phyloP scores from a whole-genome alignment of 2,888 invertebrate genomes.

The Pristionchus maxplancki region DNA sequence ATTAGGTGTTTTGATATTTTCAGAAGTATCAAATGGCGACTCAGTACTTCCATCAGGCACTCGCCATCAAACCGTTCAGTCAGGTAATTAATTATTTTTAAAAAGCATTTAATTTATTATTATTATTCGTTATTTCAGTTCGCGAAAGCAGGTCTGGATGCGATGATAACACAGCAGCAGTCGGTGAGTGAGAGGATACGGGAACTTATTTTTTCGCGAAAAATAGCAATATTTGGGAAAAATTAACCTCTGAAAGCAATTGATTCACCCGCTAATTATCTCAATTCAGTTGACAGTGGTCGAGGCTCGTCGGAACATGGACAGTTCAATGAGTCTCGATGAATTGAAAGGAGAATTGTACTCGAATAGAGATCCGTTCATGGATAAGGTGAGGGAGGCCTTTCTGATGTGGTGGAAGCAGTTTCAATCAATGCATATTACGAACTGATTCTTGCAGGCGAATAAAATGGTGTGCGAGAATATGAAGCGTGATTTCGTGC shows the following conservation, averaged over 20 bases:
- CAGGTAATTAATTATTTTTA: slow-evolving; percentile 49
- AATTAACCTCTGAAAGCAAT: too few species aligned
- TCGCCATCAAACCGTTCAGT: slow-evolving; percentile 64
- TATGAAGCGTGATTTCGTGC: neutral
- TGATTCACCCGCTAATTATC: too few species aligned
- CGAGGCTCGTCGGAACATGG: neutral
- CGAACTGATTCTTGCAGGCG: neutral
- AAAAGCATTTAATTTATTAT: neutral
- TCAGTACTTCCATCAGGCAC: slow-evolving; percentile 61
- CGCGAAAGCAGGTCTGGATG: neutral
- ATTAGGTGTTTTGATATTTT: neutral
- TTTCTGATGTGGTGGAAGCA: too few species aligned
- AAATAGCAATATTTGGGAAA: too few species aligned
- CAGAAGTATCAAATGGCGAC: slow-evolving; percentile 53
- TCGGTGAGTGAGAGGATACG: neutral
- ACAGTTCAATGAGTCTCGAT: neutral
- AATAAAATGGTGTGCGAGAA: slow-evolving; percentile 17
- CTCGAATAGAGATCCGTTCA: slow-evolving; percentile 18
- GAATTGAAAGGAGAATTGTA: slow-evolving; percentile 4
- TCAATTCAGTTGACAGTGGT: slow-evolving; percentile 27
- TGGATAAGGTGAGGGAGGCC: slow-evolving; percentile 37
- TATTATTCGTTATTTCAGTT: neutral
- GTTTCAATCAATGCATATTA: too few species aligned
- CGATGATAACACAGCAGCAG: neutral
- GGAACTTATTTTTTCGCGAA: too few species aligned